Evolutionary conservation across 2,113 vertebrate genomes (phyloP).

Genomic region (Ophiodon elongatus): DNA sequence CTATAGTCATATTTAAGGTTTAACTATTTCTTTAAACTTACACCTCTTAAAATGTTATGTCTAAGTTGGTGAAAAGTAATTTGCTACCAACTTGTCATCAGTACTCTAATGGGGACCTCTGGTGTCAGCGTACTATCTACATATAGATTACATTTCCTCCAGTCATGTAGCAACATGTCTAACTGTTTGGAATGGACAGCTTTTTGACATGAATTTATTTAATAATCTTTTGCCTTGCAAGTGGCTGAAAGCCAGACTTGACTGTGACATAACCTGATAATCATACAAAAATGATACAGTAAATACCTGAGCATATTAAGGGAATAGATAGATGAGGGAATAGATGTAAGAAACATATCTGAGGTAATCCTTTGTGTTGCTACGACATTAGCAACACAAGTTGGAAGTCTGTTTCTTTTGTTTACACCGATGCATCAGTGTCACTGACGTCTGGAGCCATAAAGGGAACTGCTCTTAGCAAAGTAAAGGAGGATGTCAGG

Average conservation of each 20-base stretch:
- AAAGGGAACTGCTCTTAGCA: background rate
- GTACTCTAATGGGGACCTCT: too few relatives aligned
- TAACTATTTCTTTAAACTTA: background rate
- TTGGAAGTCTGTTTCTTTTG: background rate
- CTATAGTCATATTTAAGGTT: background rate
- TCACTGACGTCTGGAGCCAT: background rate
- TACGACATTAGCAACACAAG: background rate
- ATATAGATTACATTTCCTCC: background rate
- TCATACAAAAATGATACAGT: background rate
- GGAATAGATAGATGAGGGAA: background rate
- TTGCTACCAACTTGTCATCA: background rate
- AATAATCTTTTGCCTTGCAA: background rate
- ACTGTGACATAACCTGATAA: background rate
- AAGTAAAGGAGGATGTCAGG: conserved; percentile 36
- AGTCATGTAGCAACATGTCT: background rate
- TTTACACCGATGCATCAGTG: background rate
- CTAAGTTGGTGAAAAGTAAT: background rate
- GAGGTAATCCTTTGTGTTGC: background rate
- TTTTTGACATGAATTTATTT: background rate
- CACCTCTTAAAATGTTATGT: background rate
- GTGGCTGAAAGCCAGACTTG: background rate
- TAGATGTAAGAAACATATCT: background rate
- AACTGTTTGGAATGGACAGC: background rate
- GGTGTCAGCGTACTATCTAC: background rate
- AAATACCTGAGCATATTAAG: background rate